Evolutionary conservation across 2,797 vertebrate species (phyloP).

Genomic region (Merluccius polli): DNA sequence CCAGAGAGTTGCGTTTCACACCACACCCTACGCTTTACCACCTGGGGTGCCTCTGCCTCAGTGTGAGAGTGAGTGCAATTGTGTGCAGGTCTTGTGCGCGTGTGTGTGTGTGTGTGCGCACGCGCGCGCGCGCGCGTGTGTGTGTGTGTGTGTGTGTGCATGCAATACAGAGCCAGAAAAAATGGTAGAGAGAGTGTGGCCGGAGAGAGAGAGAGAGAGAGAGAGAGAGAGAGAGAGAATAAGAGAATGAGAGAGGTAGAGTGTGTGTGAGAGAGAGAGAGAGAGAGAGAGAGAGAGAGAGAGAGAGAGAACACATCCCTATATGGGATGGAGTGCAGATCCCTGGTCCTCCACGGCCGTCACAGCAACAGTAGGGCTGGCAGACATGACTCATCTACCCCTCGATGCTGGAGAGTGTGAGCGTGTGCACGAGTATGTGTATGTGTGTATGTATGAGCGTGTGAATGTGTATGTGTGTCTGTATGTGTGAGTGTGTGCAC

Average conservation of each 20-base stretch:
- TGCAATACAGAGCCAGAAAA: neutral
- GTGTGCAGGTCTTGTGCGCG: slow-evolving; percentile 1
- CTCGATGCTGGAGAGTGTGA: slow-evolving; percentile 22
- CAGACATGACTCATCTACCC: slow-evolving; percentile 68
- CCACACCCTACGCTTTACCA: slow-evolving; percentile 54
- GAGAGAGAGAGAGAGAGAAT: too few species aligned
- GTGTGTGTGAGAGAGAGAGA: too few species aligned
- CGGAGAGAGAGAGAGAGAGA: too few species aligned
- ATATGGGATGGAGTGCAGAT: slow-evolving; percentile 42
- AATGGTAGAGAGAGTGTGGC: neutral
- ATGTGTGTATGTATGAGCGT: neutral
- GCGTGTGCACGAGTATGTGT: slow-evolving; percentile 6
- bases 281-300: too few species aligned
- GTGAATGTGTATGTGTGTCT: too few species aligned
- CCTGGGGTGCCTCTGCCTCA: slow-evolving; percentile 17
- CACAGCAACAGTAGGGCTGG: slow-evolving; percentile 60
- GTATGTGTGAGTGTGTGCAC: neutral
- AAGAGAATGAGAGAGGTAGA: too few species aligned
- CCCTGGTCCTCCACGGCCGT: slow-evolving; percentile 55
- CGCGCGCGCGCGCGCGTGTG: too few species aligned
- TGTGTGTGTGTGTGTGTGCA: slow-evolving; percentile 17
- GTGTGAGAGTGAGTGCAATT: neutral
- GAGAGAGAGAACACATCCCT: too few species aligned
- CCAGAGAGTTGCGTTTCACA: slow-evolving; percentile 79
- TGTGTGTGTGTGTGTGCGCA: slow-evolving; percentile 10